Evolutionary conservation across 1,140 invertebrate genomes (phyloP).

Genomic region (Cydia splendana): DNA sequence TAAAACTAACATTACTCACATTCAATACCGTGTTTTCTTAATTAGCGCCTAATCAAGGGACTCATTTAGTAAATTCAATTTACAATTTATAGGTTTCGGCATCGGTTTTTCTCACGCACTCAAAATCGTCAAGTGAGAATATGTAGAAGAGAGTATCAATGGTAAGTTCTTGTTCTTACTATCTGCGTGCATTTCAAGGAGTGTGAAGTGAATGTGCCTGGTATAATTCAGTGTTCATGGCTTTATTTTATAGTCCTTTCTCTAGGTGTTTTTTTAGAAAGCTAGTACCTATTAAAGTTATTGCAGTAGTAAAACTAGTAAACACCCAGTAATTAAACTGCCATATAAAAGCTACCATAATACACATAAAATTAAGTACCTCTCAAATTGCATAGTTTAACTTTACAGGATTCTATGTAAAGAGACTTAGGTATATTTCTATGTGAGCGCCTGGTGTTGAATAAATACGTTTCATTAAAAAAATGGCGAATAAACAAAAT

Average conservation of each 20-base stretch:
- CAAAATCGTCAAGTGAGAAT: not conserved
- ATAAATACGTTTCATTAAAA: no score
- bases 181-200: not conserved
- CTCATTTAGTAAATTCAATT: slow-evolving; percentile 64
- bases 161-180: not conserved
- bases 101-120: slow-evolving; percentile 66
- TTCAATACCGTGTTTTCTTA: slow-evolving; percentile 66
- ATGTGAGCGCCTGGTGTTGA: no score
- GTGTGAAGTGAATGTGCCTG: not conserved
- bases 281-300: not conserved
- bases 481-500: no score
- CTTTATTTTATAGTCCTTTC: not conserved
- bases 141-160: not conserved
- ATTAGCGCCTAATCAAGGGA: slow-evolving; percentile 72
- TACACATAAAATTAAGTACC: not conserved
- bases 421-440: no score
- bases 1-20: slow-evolving; percentile 47
- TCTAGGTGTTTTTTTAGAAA: not conserved
- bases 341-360: not conserved
- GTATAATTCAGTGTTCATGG: not conserved
- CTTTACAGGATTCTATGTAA: not conserved
- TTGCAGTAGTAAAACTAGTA: not conserved
- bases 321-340: not conserved
- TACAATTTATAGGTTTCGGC: slow-evolving; percentile 59
- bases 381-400: not conserved